Evolutionary conservation across 2,113 vertebrate genomes (phyloP).

Genomic region (Aptenodytes forsteri): DNA sequence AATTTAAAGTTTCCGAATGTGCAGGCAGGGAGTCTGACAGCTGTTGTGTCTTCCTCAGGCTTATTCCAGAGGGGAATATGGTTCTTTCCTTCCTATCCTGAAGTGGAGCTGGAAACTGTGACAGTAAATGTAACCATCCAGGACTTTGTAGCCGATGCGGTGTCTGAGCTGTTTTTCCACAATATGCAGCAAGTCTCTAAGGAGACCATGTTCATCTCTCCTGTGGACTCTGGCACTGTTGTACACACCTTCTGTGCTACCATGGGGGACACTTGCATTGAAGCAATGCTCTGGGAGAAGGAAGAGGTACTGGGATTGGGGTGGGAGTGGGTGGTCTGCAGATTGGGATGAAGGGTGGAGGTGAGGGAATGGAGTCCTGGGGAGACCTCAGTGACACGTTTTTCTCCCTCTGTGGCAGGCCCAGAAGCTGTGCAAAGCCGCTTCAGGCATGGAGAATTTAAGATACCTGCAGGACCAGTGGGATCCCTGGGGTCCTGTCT

Average conservation of each 20-base stretch:
- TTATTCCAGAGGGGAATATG: background rate
- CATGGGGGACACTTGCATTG: background rate
- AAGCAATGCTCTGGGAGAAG: conserved; percentile 6
- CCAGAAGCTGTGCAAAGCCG: background rate
- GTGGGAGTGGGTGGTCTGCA: background rate
- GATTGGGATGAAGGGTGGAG: background rate
- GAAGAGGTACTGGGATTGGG: background rate
- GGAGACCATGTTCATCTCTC: background rate
- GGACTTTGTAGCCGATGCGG: background rate
- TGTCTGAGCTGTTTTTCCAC: background rate
- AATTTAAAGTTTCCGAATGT: background rate
- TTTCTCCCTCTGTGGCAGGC: background rate
- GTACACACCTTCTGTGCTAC: background rate
- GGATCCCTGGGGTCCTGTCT: background rate
- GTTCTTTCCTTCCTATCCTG: background rate
- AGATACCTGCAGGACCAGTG: background rate
- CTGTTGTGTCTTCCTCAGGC: background rate
- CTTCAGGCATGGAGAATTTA: background rate
- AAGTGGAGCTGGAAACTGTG: background rate
- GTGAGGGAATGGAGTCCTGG: background rate
- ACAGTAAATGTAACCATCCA: background rate
- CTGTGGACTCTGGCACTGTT: background rate
- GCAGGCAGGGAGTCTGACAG: background rate
- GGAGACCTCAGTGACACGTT: background rate
- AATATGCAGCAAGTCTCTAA: background rate